phyloP scores from a whole-genome alignment of 2,797 vertebrate genomes.

The Urocyon cinereoargenteus region DNA sequence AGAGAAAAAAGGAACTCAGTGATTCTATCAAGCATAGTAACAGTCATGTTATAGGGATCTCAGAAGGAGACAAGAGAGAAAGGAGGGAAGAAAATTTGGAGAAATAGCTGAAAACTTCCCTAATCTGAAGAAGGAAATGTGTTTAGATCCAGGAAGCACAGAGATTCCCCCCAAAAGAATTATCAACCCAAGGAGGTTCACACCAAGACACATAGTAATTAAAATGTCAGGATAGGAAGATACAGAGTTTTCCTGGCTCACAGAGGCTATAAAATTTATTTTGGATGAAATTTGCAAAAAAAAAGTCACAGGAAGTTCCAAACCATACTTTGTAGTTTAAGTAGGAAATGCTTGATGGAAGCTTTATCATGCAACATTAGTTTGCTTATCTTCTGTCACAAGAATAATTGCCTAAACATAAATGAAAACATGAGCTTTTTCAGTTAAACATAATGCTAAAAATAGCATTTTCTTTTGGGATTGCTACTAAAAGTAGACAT shows the following conservation, averaged over 20 bases:
- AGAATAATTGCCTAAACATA: background rate
- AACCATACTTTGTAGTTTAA: background rate
- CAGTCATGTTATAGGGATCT: background rate
- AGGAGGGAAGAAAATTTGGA: background rate
- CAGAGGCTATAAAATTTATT: background rate
- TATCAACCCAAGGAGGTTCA: background rate
- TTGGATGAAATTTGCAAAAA: background rate
- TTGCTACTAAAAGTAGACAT: background rate
- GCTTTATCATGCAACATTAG: background rate
- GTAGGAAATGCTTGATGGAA: background rate
- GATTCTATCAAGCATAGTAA: background rate
- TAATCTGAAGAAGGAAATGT: background rate
- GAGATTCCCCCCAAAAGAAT: background rate
- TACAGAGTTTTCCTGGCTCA: background rate
- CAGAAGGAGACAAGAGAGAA: background rate
- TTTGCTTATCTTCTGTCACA: background rate
- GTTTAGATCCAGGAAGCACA: background rate
- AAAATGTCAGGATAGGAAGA: background rate
- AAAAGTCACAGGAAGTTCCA: background rate
- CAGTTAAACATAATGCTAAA: background rate
- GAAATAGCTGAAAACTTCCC: background rate
- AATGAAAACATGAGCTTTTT: background rate
- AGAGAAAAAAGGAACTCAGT: background rate
- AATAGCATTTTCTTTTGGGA: background rate
- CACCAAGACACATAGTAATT: background rate